Base-by-base conservation (phyloP, 2,888 invertebrate species). In the Trimorus sp. region DNA sequence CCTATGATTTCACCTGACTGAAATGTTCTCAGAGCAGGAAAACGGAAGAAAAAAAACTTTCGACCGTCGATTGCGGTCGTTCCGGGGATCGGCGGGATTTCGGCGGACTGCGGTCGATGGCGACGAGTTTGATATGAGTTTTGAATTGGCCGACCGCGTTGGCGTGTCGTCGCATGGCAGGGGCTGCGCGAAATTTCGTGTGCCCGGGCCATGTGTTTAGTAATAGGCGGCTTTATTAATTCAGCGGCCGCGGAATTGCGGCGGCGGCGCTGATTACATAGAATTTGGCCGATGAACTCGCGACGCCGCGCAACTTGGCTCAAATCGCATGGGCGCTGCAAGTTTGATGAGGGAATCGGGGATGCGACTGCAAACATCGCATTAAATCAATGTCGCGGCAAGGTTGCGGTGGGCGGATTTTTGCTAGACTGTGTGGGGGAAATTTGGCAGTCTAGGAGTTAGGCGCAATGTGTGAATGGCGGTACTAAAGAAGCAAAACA, bases 71-170 rank as follows among this genome's bases (percentile, higher is more conserved):
- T 74, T 65, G 74, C 15, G 62, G 53, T 48, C 7, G 36, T 74
- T 51, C 53, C 58, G 56, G 48, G 26, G 54, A 65, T 74, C 26
- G 26, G 65, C 26, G 26, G 26, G 26, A n/a, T 74, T 74, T 65
- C 26, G 37, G 63, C 9, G 26, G 48, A 49, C 38, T 74, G 74
- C 42, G 74, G 65, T 74, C 38, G 49, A 63, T 65, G 58, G 48
- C 15, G 51, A 65, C 58, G 26, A 26, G 26, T 74, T 65, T 65
- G 56, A 45, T 45, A 36, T 42, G 45, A 45, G 42, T 68, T 68
- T 54, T 42, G 9, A 26, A 68, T 56, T 26, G 48, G n/a, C 14
- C 14, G n/a, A 66, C 40, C 54, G 66, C 42, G 36, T 54, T n/a
- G 54, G 42, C 66, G 54, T 66, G 42, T 54, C 54, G 26, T 26